Evolutionary conservation across 2,797 vertebrate species (phyloP).

Genomic region (Salarias fasciatus): DNA sequence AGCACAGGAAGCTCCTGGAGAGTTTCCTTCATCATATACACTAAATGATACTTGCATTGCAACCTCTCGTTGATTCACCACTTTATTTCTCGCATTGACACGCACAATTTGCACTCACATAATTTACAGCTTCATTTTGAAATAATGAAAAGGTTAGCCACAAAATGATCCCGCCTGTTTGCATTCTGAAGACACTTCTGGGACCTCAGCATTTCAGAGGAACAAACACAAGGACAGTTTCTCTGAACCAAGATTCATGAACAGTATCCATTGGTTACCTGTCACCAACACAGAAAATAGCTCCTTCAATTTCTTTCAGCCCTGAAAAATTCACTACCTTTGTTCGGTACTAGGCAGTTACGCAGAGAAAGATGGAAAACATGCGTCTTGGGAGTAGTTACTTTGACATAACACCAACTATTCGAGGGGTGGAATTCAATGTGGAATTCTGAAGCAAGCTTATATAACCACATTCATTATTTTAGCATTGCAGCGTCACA

Average conservation of each 20-base stretch:
- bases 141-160: conserved; percentile 5
- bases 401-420: neutral
- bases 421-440: neutral
- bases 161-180: neutral
- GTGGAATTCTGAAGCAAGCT: neutral
- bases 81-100: neutral
- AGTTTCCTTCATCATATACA: too few species aligned
- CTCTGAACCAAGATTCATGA: neutral
- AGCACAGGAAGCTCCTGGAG: too few species aligned
- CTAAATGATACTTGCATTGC: too few species aligned
- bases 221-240: conserved; percentile 4
- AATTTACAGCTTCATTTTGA: conserved; percentile 5
- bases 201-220: neutral
- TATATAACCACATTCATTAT: neutral
- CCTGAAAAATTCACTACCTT: neutral
- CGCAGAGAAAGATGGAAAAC: neutral
- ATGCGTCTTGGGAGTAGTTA: neutral
- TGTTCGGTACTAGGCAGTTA: neutral
- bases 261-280: neutral
- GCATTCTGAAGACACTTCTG: neutral
- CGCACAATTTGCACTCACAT: neutral
- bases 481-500: neutral
- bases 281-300: neutral
- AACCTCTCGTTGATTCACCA: too few species aligned
- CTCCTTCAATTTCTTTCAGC: neutral